A percentile compares a stretch with the other conserved stretches of the same genome.
Conservation (phyloP, 2,113 vertebrate species). For the Micronycteris hirsuta region DNA sequence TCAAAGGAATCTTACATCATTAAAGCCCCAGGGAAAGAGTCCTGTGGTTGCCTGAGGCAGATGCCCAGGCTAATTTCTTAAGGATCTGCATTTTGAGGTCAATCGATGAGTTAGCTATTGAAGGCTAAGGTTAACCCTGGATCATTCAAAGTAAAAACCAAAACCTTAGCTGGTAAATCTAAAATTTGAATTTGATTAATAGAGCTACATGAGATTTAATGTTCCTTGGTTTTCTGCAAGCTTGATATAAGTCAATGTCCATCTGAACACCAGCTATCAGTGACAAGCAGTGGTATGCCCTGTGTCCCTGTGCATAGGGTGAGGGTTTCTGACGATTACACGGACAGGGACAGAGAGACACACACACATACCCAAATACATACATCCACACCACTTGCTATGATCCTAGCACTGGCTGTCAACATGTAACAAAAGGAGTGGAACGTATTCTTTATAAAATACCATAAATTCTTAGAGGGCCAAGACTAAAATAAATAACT, state of each 20-base stretch:
- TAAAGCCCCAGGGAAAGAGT: slow-evolving; percentile 26
- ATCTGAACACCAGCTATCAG: background rate
- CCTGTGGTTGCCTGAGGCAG: slow-evolving; percentile 13
- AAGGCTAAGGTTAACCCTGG: slow-evolving; percentile 21
- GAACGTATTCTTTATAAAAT: background rate
- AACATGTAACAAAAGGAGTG: background rate
- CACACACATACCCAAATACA: background rate
- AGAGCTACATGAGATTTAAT: background rate
- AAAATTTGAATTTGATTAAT: slow-evolving; percentile 3
- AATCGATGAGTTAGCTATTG: background rate
- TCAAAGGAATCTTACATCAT: slow-evolving; percentile 46
- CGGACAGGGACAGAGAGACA: background rate
- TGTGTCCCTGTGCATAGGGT: background rate
- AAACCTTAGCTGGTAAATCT: background rate
- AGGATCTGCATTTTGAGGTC: slow-evolving; percentile 29
- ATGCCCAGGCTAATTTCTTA: slow-evolving; percentile 27
- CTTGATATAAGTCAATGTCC: background rate
- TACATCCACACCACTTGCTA: background rate
- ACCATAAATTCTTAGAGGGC: background rate
- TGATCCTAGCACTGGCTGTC: background rate
- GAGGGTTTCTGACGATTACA: background rate
- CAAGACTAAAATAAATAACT: background rate
- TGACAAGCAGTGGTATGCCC: background rate
- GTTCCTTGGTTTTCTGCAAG: slow-evolving; percentile 6
- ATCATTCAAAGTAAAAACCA: slow-evolving; percentile 33